A percentile compares a stretch with the other conserved stretches of the same genome.
Evolutionary conservation across 2,113 vertebrate genomes (phyloP).

Genomic region (Phalacrocorax pelagicus): DNA sequence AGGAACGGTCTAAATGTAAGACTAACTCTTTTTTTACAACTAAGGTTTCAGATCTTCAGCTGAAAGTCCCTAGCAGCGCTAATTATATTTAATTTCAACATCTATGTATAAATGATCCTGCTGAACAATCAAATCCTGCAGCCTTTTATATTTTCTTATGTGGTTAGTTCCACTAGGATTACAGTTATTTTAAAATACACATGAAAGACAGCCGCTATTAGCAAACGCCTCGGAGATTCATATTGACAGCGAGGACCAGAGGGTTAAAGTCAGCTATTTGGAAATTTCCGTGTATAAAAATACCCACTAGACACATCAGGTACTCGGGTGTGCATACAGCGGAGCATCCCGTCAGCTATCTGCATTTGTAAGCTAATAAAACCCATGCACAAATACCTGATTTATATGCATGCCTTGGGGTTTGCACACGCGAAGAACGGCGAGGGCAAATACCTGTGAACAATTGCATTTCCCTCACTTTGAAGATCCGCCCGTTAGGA

Average conservation of each 20-base stretch:
- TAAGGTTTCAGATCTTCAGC: not conserved
- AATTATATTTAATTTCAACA: not conserved
- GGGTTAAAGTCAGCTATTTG: constrained; percentile 33
- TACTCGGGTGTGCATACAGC: not conserved
- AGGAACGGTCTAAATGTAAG: not conserved
- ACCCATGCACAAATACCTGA: not conserved
- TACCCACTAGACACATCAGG: not conserved
- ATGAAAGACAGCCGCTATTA: not conserved
- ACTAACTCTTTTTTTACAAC: not conserved
- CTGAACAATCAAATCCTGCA: constrained; percentile 5
- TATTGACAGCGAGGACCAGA: not conserved
- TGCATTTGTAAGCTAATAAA: not conserved
- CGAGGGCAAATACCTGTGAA: not conserved
- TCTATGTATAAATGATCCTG: not conserved
- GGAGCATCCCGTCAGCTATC: not conserved
- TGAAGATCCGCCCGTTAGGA: not conserved
- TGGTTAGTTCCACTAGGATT: not conserved
- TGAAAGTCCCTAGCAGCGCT: not conserved
- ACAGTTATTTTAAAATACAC: constrained; percentile 4
- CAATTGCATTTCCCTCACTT: not conserved
- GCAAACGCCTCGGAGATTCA: not conserved
- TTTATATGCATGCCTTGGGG: not conserved
- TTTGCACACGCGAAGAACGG: not conserved
- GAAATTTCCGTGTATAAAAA: not conserved
- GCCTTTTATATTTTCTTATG: not conserved